A percentile compares a stretch with the other conserved stretches of the same genome.
phyloP scores from a whole-genome alignment of 1,140 invertebrate genomes.

The Rhopalosiphum maidis region DNA sequence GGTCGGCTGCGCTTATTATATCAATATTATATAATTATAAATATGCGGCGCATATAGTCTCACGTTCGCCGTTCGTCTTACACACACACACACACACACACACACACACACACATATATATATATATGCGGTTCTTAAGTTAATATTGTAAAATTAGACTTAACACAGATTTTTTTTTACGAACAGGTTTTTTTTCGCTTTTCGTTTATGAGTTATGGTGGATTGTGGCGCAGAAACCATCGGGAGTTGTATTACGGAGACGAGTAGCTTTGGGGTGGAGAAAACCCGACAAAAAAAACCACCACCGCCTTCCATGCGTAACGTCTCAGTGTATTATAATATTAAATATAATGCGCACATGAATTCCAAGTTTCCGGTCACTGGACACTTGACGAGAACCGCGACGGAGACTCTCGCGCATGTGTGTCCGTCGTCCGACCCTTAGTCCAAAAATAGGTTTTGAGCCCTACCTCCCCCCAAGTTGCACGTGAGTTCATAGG shows the following conservation, averaged over 20 bases:
- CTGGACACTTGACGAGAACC: slow-evolving; percentile 32
- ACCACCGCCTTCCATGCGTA: neutral
- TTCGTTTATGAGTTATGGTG: neutral
- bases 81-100: too few relatives aligned
- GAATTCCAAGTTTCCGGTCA: slow-evolving; percentile 46
- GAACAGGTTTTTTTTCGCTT: neutral
- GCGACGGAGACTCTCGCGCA: neutral
- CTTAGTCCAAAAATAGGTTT: slow-evolving; percentile 39
- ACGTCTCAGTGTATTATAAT: neutral
- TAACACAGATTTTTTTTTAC: neutral
- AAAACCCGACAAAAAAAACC: neutral
- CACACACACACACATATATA: too few relatives aligned
- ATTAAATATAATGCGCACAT: neutral
- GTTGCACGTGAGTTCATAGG: neutral
- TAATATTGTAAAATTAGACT: slow-evolving; percentile 42
- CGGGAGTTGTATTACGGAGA: neutral
- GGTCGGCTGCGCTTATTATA: neutral
- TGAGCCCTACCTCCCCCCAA: neutral
- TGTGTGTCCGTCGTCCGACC: slow-evolving; percentile 19
- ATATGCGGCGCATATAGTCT: too few relatives aligned
- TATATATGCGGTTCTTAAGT: neutral
- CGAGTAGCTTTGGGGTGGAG: neutral
- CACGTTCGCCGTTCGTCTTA: neutral
- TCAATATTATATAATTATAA: neutral
- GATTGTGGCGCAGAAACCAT: neutral